Conservation (phyloP, 2,797 vertebrate species). For the Lepilemur septentrionalis region DNA sequence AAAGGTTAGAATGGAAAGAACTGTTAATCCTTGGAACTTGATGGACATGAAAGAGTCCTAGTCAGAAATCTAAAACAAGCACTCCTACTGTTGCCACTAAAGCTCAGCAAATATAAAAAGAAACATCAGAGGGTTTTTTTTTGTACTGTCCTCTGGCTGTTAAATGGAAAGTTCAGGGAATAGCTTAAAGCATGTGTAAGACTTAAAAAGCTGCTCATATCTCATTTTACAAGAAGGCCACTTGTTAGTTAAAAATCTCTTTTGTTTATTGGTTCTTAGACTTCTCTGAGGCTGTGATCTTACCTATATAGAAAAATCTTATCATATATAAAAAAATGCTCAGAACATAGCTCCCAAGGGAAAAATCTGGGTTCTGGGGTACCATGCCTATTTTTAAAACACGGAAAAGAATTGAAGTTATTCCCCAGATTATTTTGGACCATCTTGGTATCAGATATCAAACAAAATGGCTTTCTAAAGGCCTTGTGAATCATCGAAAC, state of each 20-base stretch:
- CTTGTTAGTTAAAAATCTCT: neutral
- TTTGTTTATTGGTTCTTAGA: slow-evolving; percentile 30
- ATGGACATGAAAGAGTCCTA: neutral
- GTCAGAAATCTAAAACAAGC: slow-evolving; percentile 33
- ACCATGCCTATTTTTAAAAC: neutral
- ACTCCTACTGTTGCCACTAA: neutral
- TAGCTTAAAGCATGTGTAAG: neutral
- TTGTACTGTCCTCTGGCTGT: neutral
- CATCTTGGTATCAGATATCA: neutral
- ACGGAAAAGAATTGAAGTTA: neutral
- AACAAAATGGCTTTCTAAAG: neutral
- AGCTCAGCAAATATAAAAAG: neutral
- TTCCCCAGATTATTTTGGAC: neutral
- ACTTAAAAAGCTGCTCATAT: neutral
- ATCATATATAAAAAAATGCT: neutral
- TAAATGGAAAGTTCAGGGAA: slow-evolving; percentile 4
- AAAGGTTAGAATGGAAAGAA: slow-evolving; percentile 41
- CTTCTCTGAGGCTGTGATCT: slow-evolving; percentile 21
- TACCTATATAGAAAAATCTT: neutral
- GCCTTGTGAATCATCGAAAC: neutral
- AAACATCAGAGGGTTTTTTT: neutral
- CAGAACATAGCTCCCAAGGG: rapidly evolving
- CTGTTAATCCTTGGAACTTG: neutral
- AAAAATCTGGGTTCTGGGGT: slow-evolving; percentile 28
- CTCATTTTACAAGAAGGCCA: neutral